Percentiles rank a stretch among this genome's conserved stretches.
phyloP scores from a whole-genome alignment of 1,140 invertebrate species.

The Leptonema lineaticorne region DNA sequence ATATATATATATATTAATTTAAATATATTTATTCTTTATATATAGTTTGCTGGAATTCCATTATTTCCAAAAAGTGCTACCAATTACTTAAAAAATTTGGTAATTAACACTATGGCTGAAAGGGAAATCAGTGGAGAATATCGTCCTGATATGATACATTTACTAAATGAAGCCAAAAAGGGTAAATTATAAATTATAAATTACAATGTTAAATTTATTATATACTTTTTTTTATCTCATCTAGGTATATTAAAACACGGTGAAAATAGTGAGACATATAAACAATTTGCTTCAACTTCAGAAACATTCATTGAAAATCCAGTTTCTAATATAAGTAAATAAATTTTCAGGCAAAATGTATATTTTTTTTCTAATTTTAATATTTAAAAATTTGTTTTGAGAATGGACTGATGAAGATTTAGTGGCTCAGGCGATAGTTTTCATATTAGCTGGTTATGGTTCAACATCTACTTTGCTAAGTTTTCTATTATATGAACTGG shows the following conservation, averaged over 20 bases:
- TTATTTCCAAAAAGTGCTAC: slow-evolving; percentile 27
- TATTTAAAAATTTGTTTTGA: neutral
- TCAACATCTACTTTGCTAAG: slow-evolving; percentile 42
- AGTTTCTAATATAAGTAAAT: neutral
- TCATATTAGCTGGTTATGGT: slow-evolving; percentile 43
- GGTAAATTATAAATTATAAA: slow-evolving; percentile 25
- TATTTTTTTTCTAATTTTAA: neutral
- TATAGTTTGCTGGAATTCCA: slow-evolving; percentile 28
- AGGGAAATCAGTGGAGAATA: slow-evolving; percentile 46
- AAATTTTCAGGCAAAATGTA: neutral
- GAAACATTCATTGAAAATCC: neutral
- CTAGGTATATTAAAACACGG: slow-evolving; percentile 10
- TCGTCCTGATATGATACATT: slow-evolving; percentile 48
- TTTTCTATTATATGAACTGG: slow-evolving; percentile 45
- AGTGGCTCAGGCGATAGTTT: slow-evolving; percentile 32
- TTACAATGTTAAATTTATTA: neutral
- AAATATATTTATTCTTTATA: slow-evolving; percentile 8
- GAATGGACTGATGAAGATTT: slow-evolving; percentile 36
- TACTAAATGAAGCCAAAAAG: slow-evolving; percentile 46
- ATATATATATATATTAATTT: neutral
- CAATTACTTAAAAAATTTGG: slow-evolving; percentile 44
- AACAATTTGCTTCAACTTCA: neutral
- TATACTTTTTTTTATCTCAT: neutral
- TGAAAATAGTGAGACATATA: neutral
- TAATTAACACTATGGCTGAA: slow-evolving; percentile 43